A percentile compares a stretch with the other conserved stretches of the same genome.
Conservation (phyloP, 2,888 invertebrate genomes). For the Hesperia comma region DNA sequence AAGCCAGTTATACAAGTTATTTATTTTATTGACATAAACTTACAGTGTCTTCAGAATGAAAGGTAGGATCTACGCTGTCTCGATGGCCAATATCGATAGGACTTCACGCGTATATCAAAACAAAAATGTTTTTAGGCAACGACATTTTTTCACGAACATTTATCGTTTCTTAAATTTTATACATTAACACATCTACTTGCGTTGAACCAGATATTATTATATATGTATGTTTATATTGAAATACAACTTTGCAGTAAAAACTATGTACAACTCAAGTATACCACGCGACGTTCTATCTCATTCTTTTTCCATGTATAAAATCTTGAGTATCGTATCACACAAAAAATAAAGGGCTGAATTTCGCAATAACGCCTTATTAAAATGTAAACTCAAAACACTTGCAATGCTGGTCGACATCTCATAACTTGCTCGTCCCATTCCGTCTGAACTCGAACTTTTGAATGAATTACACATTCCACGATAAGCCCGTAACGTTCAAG, state of each 20-base stretch:
- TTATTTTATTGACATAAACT: too few species aligned
- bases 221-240: too few species aligned
- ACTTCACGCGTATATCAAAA: too few species aligned
- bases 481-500: slow-evolving; percentile 55
- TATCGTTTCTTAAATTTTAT: too few species aligned
- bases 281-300: not conserved
- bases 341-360: slow-evolving; percentile 24
- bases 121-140: too few species aligned
- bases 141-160: too few species aligned
- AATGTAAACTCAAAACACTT: slow-evolving; percentile 46
- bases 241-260: not conserved
- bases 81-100: too few species aligned
- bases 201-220: too few species aligned
- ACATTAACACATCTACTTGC: too few species aligned
- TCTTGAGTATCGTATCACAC: not conserved
- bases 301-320: not conserved
- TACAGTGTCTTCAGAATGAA: too few species aligned
- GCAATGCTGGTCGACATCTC: slow-evolving; percentile 19
- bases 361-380: slow-evolving; percentile 59
- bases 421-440: slow-evolving; percentile 19
- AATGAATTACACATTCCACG: slow-evolving; percentile 31
- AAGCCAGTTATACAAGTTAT: too few species aligned
- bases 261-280: not conserved
- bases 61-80: too few species aligned
- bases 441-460: slow-evolving; percentile 25